Percentiles rank a stretch among this genome's conserved stretches.
Evolutionary conservation across 2,113 vertebrate genomes (phyloP).

Genomic region (Tyrannus savana): DNA sequence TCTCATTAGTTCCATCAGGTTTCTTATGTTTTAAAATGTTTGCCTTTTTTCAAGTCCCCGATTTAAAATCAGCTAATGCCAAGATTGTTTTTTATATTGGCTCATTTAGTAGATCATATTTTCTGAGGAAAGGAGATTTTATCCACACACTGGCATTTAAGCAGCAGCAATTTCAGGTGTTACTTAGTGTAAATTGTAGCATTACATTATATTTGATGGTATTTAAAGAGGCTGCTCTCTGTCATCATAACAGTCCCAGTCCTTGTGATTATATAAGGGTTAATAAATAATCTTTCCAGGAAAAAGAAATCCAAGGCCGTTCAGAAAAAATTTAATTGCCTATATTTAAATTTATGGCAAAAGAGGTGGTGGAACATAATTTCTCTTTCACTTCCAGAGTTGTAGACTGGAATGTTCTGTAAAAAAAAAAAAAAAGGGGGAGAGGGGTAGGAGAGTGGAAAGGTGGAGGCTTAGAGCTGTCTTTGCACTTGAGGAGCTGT

Average conservation of each 20-base stretch:
- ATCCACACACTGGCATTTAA: background rate
- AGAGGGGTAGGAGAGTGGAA: rapidly evolving
- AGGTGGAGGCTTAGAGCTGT: background rate
- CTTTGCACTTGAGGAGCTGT: background rate
- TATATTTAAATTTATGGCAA: background rate
- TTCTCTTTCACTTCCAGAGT: background rate
- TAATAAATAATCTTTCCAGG: background rate
- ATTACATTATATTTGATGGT: background rate
- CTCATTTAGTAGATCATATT: background rate
- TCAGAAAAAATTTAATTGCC: background rate
- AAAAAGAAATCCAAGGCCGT: background rate
- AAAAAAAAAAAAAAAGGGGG: background rate
- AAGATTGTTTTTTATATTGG: background rate
- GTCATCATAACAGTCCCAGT: background rate
- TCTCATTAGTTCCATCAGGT: background rate
- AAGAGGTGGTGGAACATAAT: background rate
- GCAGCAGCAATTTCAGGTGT: background rate
- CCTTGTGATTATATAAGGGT: background rate
- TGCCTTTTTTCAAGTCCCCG: background rate
- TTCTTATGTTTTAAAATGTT: background rate
- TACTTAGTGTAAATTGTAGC: background rate
- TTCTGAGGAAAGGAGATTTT: background rate
- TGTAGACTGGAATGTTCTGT: background rate
- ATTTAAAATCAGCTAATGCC: background rate
- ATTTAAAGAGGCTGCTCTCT: background rate